Conservation (phyloP, 92 coral and sea anemone species). For the Parazoanthus swiftii region DNA sequence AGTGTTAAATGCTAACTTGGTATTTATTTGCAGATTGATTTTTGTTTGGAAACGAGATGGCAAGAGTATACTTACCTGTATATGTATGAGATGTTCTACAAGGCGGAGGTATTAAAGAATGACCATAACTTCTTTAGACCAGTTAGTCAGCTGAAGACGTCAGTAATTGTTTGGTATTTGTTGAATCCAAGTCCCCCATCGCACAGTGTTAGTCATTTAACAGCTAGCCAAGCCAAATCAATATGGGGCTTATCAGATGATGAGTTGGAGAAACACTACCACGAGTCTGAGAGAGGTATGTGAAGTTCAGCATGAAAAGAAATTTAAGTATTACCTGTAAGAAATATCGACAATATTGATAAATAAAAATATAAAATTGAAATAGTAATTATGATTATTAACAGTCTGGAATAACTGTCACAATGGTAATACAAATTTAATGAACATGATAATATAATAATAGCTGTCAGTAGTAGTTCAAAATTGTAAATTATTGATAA, state of each 20-base stretch:
- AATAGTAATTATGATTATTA: background rate
- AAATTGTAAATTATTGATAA: too few relatives aligned
- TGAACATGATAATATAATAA: background rate
- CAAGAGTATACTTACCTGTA: slow-evolving; percentile 90
- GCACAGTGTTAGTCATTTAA: slow-evolving; percentile 95
- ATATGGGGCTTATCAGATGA: slow-evolving; percentile 99
- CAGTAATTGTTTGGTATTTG: slow-evolving; percentile 99
- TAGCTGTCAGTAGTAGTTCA: background rate
- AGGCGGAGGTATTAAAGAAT: slow-evolving; percentile 96
- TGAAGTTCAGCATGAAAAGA: background rate
- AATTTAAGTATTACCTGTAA: background rate
- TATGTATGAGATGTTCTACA: slow-evolving; percentile 96
- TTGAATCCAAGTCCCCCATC: slow-evolving; percentile 92
- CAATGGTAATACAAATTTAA: background rate
- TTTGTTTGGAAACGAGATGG: slow-evolving; percentile 90
- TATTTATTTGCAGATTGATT: slow-evolving; percentile 80
- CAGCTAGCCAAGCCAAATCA: slow-evolving; percentile 99
- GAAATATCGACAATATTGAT: background rate
- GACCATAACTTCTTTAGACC: slow-evolving; percentile 99
- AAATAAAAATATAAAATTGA: background rate
- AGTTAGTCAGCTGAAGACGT: slow-evolving; percentile 98
- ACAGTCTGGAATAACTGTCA: background rate
- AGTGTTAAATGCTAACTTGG: background rate
- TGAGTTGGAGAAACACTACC: slow-evolving; percentile 85
- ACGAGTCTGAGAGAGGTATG: slow-evolving; percentile 88